Base-by-base conservation (phyloP, 2,888 invertebrate species). In the Troides helena region DNA sequence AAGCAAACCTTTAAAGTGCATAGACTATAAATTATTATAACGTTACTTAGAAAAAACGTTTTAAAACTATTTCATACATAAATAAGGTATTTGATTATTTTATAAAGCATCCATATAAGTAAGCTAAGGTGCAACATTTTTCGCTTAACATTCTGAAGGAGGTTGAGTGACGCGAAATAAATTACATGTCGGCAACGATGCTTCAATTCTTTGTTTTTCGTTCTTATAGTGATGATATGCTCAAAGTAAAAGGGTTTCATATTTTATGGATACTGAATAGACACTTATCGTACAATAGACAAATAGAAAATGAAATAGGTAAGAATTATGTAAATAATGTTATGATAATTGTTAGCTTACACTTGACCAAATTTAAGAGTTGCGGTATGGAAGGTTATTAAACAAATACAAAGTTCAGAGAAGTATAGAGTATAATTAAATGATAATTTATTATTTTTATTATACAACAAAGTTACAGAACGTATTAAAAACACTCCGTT, bases 121-220 rank as follows among this genome's bases (percentile, higher is more conserved):
- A 53, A 60, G 60, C 36, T 21, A 21, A 39, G 53, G 39, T 62
- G 23, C 61, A 62, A 67, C 57, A 67, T 67, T 61, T 62, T 67
- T 62, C 67, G 39, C 59, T 67, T 62, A 67, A 67, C 67, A 62
- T 62, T 67, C 62, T 67, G 39, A 23, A 67, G 56, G 67, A 39
- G 67, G 56, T 61, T 53, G 61, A 67, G 67, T 39, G 67, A 67
- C 67, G 62, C 56, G 67, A 56, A 67, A 23, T 67, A 67, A 67
- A 67, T 67, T 67, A 67, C 67, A 56, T 18, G 67, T 67, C 61
- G 56, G 23, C 56, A 53, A 61, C 67, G 36, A 14, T 36, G 21
- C 67, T 36, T 61, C 61, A 56, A 23, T 43, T 50, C 67, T 62
- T 56, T 62, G 67, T 67, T 67, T 67, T 67, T 62, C 61, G 23